Base-by-base conservation (phyloP, 2,888 invertebrate species). In the Suillia variegata region DNA sequence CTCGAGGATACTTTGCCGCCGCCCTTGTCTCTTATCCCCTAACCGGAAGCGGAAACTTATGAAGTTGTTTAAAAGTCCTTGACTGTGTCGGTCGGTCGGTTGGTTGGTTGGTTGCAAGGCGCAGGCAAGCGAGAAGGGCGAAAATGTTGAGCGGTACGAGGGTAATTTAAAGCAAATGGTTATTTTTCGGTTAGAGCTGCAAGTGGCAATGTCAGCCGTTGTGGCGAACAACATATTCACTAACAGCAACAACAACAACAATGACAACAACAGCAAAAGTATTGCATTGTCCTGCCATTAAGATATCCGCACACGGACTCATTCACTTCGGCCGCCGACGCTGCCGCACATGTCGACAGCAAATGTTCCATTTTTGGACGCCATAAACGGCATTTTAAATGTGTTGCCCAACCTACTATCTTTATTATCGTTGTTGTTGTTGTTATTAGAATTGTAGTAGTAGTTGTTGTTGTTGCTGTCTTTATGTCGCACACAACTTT, bases 271-370 rank as follows among this genome's bases (percentile, higher is more conserved):
- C n/a, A n/a, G n/a, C n/a, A n/a, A 54, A 61, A 64, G 62, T 64
- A 62, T 66, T 63, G 63, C 67, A 68, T 64, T 68, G 69, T 69
- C 65, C 67, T 64, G 67, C 67, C 67, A 73, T 75, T 72, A 74
- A 70, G 70, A 66, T 75, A 76, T 75, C 74, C 72, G n/a, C n/a
- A 69, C 70, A 68, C 33, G 31, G 22, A 56, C 38, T 26, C 48
- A 47, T 10, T 50, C 24, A 18, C n/a, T 75, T 72, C 72, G n/a
- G n/a, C 68, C 70, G 67, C 33, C 21, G 22, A 56, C 38, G 18
- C 48, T 34, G 8, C 50, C 24, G n/a, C 52, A 70, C 63, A 58
- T 64, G 50, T 50, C 3, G 49, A 21, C 13, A 2, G 31, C n/a
- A n/a, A 18, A 21, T 47, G 47, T 47, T 8, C 38, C 13, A 4